A percentile compares a stretch with the other conserved stretches of the same genome.
These are phyloP conservation scores for Crypturellus tataupa DNA, from an alignment of 2,797 vertebrate genomes.

Conservation along the genomic window DNA sequence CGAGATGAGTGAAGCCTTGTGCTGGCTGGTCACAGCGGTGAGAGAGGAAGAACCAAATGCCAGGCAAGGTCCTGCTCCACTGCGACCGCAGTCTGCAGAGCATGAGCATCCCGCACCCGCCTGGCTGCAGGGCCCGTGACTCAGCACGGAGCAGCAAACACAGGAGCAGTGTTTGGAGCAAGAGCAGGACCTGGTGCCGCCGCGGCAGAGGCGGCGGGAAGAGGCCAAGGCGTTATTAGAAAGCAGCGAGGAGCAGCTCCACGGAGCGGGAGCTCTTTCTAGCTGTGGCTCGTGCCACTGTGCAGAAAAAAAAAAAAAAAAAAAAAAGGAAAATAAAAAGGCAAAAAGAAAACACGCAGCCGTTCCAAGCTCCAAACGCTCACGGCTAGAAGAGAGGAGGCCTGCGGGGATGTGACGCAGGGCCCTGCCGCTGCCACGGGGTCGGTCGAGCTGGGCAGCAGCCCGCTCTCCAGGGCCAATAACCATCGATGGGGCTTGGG, in stretches of 20 bases:
- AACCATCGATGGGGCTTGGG: background rate
- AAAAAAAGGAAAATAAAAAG: background rate
- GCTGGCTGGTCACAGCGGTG: background rate
- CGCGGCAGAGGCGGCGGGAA: background rate
- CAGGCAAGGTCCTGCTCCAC: background rate
- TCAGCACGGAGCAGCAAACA: background rate
- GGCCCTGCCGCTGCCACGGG: background rate
- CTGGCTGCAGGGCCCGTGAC: background rate
- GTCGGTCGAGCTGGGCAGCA: slow-evolving; percentile 6
- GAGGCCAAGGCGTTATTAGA: background rate
- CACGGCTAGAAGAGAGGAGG: background rate
- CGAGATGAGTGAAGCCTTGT: background rate
- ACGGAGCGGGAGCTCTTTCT: background rate
- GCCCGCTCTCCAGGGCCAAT: background rate
- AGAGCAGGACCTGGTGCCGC: background rate
- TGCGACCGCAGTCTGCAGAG: background rate
- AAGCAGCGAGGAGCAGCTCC: background rate
- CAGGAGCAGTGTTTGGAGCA: background rate
- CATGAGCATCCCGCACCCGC: background rate
- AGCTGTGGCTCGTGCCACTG: background rate
- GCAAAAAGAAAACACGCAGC: background rate
- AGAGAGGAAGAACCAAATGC: background rate
- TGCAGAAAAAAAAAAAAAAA: background rate
- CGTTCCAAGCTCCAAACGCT: background rate
- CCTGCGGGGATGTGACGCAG: fast-evolving